A percentile compares a stretch with the other conserved stretches of the same genome.
Conservation (phyloP, 2,888 invertebrate species). For the Conchocele bisecta region DNA sequence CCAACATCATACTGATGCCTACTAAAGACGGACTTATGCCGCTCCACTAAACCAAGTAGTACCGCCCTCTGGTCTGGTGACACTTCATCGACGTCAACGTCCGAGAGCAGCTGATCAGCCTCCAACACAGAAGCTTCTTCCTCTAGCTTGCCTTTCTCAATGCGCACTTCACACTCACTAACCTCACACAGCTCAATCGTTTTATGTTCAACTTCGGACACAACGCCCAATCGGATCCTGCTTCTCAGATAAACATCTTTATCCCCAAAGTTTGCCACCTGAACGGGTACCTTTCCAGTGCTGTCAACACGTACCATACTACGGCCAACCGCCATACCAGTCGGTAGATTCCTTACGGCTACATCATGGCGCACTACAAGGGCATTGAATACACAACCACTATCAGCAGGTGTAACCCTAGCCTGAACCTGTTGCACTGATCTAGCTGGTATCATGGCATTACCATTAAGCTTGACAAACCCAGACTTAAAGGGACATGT, state of each 20-base stretch:
- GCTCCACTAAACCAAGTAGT: no score
- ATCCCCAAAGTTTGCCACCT: neutral
- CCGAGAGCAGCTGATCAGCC: no score
- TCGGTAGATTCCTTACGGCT: neutral
- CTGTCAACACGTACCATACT: neutral
- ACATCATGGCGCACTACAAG: neutral
- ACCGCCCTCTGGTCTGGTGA: no score
- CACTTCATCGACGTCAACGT: conserved; percentile 1
- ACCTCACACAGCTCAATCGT: no score
- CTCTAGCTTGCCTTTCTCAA: neutral
- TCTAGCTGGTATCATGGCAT: neutral
- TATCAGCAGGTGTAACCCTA: neutral
- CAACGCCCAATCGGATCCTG: neutral
- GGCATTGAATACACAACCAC: neutral
- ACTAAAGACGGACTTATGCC: neutral
- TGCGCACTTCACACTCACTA: neutral
- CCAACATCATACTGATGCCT: neutral
- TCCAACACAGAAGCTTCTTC: neutral
- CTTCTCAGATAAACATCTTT: neutral
- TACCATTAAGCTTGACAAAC: neutral
- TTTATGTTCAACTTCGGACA: neutral
- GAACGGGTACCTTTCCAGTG: neutral
- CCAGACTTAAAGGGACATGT: no score
- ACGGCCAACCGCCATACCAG: neutral
- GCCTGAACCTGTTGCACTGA: neutral